Evolutionary conservation across 2,888 invertebrate species (phyloP).

Genomic region (Tubulanus polymorphus): DNA sequence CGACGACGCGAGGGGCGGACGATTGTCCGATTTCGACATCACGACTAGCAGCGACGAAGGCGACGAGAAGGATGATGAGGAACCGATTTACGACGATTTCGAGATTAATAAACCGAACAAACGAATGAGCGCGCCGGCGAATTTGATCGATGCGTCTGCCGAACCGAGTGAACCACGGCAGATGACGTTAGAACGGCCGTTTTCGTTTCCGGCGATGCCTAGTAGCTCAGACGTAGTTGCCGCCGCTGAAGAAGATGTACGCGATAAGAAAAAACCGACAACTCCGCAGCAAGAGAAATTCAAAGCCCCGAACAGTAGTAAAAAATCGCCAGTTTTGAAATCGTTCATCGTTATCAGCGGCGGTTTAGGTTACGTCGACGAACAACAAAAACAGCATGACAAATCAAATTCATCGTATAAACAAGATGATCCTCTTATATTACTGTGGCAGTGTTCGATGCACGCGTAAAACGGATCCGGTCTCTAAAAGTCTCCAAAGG

Average conservation of each 20-base stretch:
- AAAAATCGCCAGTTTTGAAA: neutral
- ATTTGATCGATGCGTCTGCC: too few relatives aligned
- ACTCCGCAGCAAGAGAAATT: neutral
- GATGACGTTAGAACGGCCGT: too few relatives aligned
- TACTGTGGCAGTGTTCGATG: neutral
- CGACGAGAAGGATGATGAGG: too few relatives aligned
- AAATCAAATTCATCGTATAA: neutral
- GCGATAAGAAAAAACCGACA: neutral
- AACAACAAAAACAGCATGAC: neutral
- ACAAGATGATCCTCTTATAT: neutral
- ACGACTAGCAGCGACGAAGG: too few relatives aligned
- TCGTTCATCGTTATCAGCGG: neutral
- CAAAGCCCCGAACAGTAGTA: neutral
- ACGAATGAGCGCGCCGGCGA: too few relatives aligned
- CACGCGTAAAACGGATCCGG: neutral
- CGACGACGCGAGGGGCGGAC: too few relatives aligned
- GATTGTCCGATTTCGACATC: too few relatives aligned
- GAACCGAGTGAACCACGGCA: too few relatives aligned
- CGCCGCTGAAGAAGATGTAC: neutral
- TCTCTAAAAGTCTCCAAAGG: neutral
- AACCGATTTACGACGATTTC: too few relatives aligned
- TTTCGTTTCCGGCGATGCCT: neutral
- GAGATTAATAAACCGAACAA: too few relatives aligned
- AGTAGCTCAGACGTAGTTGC: neutral
- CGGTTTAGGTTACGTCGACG: neutral